Percentiles rank a stretch among this genome's conserved stretches.
These are phyloP conservation scores for Desmodus rotundus DNA, from an alignment of 2,113 vertebrate genomes.

Conservation along the genomic window DNA sequence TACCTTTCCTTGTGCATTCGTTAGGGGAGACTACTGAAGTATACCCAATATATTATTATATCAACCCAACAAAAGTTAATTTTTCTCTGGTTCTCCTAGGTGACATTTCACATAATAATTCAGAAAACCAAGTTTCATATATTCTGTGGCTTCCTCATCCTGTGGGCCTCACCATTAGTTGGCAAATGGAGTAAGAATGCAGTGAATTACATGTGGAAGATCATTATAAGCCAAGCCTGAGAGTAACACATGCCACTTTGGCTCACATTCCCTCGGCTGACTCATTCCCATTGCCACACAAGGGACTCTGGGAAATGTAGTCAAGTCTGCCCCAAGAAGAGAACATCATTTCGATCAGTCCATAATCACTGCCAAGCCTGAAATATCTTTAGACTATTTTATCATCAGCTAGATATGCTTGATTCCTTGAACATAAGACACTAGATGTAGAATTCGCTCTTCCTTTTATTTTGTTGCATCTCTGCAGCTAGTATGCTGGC, in stretches of 20 bases:
- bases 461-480: neutral
- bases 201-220: neutral
- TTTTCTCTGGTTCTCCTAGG: neutral
- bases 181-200: neutral
- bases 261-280: neutral
- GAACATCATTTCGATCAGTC: neutral
- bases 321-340: neutral
- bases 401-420: neutral
- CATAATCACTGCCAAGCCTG: neutral
- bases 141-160: neutral
- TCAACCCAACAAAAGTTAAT: neutral
- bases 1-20: neutral
- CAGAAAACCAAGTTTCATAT: neutral
- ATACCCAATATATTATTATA: neutral
- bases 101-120: neutral
- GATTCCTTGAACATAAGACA: neutral
- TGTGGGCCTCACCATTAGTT: neutral
- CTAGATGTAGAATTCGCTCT: neutral
- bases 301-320: neutral
- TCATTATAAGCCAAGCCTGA: neutral
- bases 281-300: neutral
- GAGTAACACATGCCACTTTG: neutral
- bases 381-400: neutral
- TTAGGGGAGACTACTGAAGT: neutral
- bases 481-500: neutral